Base-by-base conservation (phyloP, 2,113 vertebrate species). In the Oophaga pumilio region DNA sequence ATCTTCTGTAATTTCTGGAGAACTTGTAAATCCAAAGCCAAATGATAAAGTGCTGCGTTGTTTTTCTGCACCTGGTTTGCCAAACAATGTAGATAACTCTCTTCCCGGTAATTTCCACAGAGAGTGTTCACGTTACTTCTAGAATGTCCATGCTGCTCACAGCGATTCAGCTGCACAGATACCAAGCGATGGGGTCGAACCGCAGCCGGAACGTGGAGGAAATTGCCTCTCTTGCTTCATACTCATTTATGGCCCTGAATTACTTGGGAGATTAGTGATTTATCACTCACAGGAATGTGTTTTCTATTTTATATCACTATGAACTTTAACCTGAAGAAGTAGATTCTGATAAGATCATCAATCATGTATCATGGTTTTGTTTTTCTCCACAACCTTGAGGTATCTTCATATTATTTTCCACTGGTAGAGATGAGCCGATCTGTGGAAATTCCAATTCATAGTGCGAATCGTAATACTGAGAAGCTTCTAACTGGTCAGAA, bases 231-330 rank as follows among this genome's bases (percentile, higher is more conserved):
- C 68, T 71, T 28, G 57, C 33, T 20, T 82, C 80, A 82, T 7
- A 66, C 9, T 6, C 1, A 8, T 82, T 82, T 59, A 80, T 80
- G 26, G 28, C 18, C 2, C 15, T 64, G 18, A 33, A 82, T 66
- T 66, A 43, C 7, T 13, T 0, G 15, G n/a, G 4, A 64, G 59
- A 82, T 62, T 49, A 64, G 6, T 33, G 26, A 33, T 62, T 43
- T 82, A 82, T 43, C 43, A 64, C 50, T 82, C 59, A 0, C 15
- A 43, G 80, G 80, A 82, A 82, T 82, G 59, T 82, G 80, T 82
- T 64, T 82, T 82, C 60, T 56, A 15, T 82, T 57, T 11, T 66
- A 22, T 43, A 64, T 82, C 33, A 60, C 66, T 11, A 17, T 64
- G 80, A 64, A 82, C 80, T 50, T 82, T 50, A 28, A 26, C 18